These are phyloP conservation scores for Lordiphosa fenestrarum DNA, from an alignment of 2,888 invertebrate species.

Conservation along the genomic window DNA sequence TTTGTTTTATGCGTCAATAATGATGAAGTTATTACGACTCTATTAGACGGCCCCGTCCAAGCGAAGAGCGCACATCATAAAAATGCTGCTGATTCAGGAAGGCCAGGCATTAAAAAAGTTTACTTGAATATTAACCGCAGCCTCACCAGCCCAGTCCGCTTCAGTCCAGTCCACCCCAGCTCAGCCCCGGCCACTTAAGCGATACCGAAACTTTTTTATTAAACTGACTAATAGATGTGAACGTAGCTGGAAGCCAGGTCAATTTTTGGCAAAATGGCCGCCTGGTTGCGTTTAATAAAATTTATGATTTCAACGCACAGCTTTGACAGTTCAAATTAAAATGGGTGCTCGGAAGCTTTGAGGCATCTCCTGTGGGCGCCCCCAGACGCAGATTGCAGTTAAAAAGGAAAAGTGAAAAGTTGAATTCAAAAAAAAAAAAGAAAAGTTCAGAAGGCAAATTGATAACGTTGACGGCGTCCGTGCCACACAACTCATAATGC, in stretches of 20 bases:
- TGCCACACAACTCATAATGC: slow-evolving; percentile 57
- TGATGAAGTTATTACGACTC: slow-evolving; percentile 75
- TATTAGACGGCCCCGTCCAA: slow-evolving; percentile 51
- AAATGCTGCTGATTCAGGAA: slow-evolving; percentile 29
- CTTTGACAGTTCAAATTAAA: slow-evolving; percentile 76
- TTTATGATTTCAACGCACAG: slow-evolving; percentile 74
- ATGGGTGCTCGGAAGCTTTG: slow-evolving; percentile 40
- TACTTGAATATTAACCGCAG: slow-evolving; percentile 56
- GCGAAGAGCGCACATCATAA: slow-evolving; percentile 51
- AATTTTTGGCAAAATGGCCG: slow-evolving; percentile 67
- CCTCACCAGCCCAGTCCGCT: slow-evolving; percentile 11
- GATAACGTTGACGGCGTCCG: slow-evolving; percentile 55
- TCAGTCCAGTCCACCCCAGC: slow-evolving; percentile 7
- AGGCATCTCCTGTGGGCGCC: slow-evolving; percentile 14
- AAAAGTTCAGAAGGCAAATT: slow-evolving; percentile 73
- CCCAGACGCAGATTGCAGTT: slow-evolving; percentile 22
- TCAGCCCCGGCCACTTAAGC: slow-evolving; percentile 51
- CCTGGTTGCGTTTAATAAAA: slow-evolving; percentile 76
- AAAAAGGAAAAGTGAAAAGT: slow-evolving; percentile 56
- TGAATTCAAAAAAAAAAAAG: slow-evolving; percentile 58
- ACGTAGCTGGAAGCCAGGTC: slow-evolving; percentile 53
- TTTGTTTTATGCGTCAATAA: slow-evolving; percentile 75
- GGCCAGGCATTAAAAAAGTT: slow-evolving; percentile 68
- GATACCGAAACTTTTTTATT: slow-evolving; percentile 70
- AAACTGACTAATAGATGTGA: slow-evolving; percentile 50